Percentiles rank a stretch among this genome's conserved stretches.
These are phyloP conservation scores for Cerceris ruficornis DNA, from an alignment of 2,888 invertebrate genomes.

Conservation along the genomic window DNA sequence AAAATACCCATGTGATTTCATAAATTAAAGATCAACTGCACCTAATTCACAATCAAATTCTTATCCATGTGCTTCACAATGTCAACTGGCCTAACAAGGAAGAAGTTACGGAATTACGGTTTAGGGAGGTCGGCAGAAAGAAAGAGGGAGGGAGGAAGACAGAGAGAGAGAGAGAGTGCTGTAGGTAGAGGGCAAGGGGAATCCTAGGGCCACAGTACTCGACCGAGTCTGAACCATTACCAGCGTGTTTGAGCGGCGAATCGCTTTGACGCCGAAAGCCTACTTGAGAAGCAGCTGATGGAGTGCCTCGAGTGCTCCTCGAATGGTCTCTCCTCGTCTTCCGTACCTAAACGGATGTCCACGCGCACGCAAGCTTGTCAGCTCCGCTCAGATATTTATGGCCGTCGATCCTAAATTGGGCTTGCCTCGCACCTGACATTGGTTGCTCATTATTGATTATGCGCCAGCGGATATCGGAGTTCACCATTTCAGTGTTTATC, in stretches of 20 bases:
- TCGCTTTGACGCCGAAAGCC: constrained; percentile 76
- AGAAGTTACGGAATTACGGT: no score
- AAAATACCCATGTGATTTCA: no score
- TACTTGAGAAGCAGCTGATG: constrained; percentile 76
- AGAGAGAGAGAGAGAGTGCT: constrained; percentile 36
- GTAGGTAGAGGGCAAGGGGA: constrained; percentile 65
- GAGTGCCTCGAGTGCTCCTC: constrained; percentile 70
- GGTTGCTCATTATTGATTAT: constrained; percentile 57
- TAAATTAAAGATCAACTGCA: no score
- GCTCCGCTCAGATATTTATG: constrained; percentile 60
- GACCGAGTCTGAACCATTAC: constrained; percentile 74
- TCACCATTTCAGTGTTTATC: constrained; percentile 1
- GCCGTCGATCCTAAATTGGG: constrained; percentile 46
- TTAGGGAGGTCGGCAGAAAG: no score
- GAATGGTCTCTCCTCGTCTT: constrained; percentile 62
- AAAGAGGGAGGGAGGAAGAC: background rate
- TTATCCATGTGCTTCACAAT: no score
- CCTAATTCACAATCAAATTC: no score
- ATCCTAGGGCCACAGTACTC: constrained; percentile 65
- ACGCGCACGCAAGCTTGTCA: constrained; percentile 37
- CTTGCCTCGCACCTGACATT: constrained; percentile 39
- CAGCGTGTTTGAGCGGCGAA: constrained; percentile 75
- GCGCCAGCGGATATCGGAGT: constrained; percentile 4
- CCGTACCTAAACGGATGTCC: constrained; percentile 62
- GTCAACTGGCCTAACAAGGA: no score